Evolutionary conservation across 2,888 invertebrate genomes (phyloP).

Genomic region (Philopedon plagiatum): DNA sequence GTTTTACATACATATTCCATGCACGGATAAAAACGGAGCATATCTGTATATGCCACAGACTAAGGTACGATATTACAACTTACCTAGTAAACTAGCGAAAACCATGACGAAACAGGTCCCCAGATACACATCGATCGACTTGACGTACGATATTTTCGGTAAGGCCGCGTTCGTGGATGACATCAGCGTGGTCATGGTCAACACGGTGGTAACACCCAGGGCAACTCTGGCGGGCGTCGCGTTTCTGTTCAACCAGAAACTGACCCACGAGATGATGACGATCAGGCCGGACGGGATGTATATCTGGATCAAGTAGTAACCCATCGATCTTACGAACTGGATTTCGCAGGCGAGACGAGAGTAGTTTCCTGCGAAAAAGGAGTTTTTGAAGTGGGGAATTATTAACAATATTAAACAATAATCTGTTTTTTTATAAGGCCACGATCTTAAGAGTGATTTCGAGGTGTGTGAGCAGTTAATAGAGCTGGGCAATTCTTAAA

Average conservation of each 20-base stretch:
- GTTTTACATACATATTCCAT: no score
- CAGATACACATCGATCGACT: slow-evolving; percentile 97
- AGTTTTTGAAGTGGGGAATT: not conserved
- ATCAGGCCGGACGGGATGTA: slow-evolving; percentile 98
- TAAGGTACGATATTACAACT: slow-evolving; percentile 65
- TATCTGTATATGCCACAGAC: no score
- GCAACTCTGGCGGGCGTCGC: slow-evolving; percentile 95
- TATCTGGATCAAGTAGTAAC: slow-evolving; percentile 98
- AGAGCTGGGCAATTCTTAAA: no score
- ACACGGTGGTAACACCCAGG: slow-evolving; percentile 94
- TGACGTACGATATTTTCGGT: slow-evolving; percentile 98
- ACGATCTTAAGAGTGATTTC: no score
- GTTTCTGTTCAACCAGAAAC: slow-evolving; percentile 96
- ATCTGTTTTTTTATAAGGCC: no score
- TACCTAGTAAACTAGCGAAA: slow-evolving; percentile 96
- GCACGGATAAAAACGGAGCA: no score
- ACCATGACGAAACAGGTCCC: slow-evolving; percentile 99
- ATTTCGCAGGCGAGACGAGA: slow-evolving; percentile 96
- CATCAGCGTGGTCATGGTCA: slow-evolving; percentile 98
- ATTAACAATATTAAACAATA: no score
- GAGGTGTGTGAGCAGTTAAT: no score
- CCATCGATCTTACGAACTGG: slow-evolving; percentile 97
- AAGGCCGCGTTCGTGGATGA: slow-evolving; percentile 96
- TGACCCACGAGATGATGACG: slow-evolving; percentile 98
- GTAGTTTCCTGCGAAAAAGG: slow-evolving; percentile 84